phyloP scores from a whole-genome alignment of 2,888 invertebrate genomes.

The Nomada goodeniana region DNA sequence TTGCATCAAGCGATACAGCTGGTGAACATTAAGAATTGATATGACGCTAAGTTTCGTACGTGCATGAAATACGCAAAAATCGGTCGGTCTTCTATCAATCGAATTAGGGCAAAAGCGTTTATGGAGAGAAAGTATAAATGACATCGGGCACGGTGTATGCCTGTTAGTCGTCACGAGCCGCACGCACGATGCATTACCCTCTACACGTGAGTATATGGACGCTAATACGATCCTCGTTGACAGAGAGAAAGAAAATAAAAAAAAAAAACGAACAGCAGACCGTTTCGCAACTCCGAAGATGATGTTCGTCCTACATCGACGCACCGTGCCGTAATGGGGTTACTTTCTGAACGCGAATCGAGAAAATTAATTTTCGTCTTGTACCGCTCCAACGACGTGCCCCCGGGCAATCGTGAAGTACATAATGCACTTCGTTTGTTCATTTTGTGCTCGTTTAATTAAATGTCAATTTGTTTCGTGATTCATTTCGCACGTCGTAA shows the following conservation, averaged over 20 bases:
- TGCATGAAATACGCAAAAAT: constrained; percentile 25
- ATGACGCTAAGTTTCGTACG: not conserved
- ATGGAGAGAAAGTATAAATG: constrained; percentile 82
- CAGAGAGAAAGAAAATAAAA: constrained; percentile 22
- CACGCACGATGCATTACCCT: constrained; percentile 80
- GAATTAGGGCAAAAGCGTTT: constrained; percentile 65
- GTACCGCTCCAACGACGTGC: constrained; percentile 2
- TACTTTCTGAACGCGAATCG: constrained; percentile 7
- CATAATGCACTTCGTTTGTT: not conserved
- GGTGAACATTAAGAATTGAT: not conserved
- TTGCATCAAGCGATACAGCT: too few species aligned
- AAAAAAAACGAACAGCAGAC: not conserved
- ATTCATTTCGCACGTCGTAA: not conserved
- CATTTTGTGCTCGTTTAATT: not conserved
- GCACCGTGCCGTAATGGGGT: constrained; percentile 14
- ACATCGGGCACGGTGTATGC: constrained; percentile 74
- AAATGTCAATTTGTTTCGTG: not conserved
- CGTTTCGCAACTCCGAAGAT: constrained; percentile 44
- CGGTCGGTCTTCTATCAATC: constrained; percentile 39
- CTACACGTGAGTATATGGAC: constrained; percentile 77
- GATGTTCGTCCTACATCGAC: constrained; percentile 35
- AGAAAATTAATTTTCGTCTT: constrained; percentile 41
- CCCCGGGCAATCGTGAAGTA: not conserved
- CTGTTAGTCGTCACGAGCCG: constrained; percentile 79
- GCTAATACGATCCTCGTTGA: constrained; percentile 39